Evolutionary conservation across 2,113 vertebrate genomes (phyloP), one percentile per base, ranked within the genome.

Genomic region (Tympanuchus pallidicinctus): DNA sequence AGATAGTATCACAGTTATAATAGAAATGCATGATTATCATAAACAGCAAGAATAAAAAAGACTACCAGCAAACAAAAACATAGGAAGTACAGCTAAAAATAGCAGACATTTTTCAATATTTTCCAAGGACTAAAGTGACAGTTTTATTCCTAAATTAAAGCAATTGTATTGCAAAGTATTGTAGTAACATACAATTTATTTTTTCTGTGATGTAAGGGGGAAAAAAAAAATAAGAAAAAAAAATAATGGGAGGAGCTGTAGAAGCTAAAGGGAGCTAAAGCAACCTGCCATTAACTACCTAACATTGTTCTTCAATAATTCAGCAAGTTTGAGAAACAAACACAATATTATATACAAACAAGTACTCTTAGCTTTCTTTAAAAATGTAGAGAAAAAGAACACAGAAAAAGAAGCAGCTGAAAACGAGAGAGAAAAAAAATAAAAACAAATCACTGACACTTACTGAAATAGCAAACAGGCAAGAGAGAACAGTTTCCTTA

Each of bases 321-420:
- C 2, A 70, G 12, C 66, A 40, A 6, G 8, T 45, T 45, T 78
- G 18, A 59, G 13, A 74, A 91, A 36, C 3, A 77, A 73, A 56
- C 2, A 30, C 6, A 48, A 6, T 7, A 57, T 40, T 71, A 70
- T 66, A 70, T 12, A 11, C 54, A 34, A 57, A 6, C n/a, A 59
- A 36, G 22, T 79, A 34, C 11, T 30, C 18, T 11, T n/a, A 48
- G 3, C 50, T 2, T 47, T 42, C 20, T 75, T 61, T 32, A 76
- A 80, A 52, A 3, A 38, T 22, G 0, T 9, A 36, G 22, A 2
- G 6, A 3, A 15, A 54, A 50, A 40, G 2, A 3, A 14, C 4
- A 24, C 4, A 30, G 32, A n/a, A 38, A 73, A 59, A 59, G 6
- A 14, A 50, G 47, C 2, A 54, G 11, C 14, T 66, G 61, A 52